phyloP scores from a whole-genome alignment of 2,888 invertebrate species.

The Eurois occulta region DNA sequence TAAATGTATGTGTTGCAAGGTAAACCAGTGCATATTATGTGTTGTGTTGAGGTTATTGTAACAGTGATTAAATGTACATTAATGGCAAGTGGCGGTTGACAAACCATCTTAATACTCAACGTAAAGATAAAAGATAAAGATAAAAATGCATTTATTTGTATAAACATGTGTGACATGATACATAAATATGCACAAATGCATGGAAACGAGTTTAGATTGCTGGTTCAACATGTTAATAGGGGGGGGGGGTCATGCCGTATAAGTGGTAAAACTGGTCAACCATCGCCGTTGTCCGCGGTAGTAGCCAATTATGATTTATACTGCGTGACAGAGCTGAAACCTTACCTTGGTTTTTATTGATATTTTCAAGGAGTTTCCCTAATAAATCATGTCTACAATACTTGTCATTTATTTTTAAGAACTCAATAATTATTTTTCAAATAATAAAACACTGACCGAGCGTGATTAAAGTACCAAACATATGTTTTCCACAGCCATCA shows the following conservation, averaged over 20 bases:
- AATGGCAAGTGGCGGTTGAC: neutral
- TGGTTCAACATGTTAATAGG: too few relatives aligned
- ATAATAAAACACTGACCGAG: neutral
- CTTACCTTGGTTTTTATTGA: neutral
- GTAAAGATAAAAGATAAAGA: too few relatives aligned
- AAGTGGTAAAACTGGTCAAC: neutral
- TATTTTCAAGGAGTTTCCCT: neutral
- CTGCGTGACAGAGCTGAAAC: neutral
- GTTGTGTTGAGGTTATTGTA: neutral
- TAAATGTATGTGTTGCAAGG: conserved; percentile 2
- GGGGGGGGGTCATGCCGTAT: too few relatives aligned
- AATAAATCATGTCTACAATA: neutral
- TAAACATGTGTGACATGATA: too few relatives aligned
- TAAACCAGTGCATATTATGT: conserved; percentile 3
- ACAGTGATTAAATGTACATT: neutral
- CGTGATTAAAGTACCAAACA: neutral
- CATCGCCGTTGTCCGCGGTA: neutral
- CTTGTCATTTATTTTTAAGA: neutral
- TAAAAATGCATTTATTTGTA: too few relatives aligned
- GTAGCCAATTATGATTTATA: neutral
- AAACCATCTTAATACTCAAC: neutral
- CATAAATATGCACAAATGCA: too few relatives aligned
- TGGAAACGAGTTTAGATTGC: too few relatives aligned
- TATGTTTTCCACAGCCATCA: too few relatives aligned
- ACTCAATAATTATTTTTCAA: neutral